Evolutionary conservation across 2,113 vertebrate genomes (phyloP).

Genomic region (Bungarus multicinctus): DNA sequence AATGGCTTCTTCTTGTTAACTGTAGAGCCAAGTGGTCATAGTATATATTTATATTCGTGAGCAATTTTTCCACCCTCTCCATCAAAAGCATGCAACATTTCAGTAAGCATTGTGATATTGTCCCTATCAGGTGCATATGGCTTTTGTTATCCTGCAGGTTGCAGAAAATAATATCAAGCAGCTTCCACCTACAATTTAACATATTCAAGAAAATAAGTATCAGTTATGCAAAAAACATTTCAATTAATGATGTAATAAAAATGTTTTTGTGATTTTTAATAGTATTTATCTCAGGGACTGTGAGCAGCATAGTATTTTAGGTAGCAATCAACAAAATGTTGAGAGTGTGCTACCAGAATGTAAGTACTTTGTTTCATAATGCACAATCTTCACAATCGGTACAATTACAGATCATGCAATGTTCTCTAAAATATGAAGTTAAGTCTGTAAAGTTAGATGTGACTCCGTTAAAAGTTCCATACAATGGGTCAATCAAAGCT

Average conservation of each 20-base stretch:
- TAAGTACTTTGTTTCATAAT: not conserved
- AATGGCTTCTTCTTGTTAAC: slow-evolving; percentile 8
- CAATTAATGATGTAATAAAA: not conserved
- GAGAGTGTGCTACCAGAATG: not conserved
- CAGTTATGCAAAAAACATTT: not conserved
- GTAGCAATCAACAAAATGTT: not conserved
- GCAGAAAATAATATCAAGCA: slow-evolving; percentile 18
- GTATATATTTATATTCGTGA: not conserved
- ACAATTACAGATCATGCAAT: not conserved
- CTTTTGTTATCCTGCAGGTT: slow-evolving; percentile 15
- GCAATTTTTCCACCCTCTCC: slow-evolving; percentile 42
- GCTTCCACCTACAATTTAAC: not conserved
- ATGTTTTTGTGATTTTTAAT: not conserved
- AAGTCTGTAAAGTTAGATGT: not conserved
- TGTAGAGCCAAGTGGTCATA: slow-evolving; percentile 6
- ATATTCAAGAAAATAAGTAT: not conserved
- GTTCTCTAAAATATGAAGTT: not conserved
- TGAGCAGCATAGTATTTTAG: not conserved
- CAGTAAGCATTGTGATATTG: not conserved
- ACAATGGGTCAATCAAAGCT: not conserved
- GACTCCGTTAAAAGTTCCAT: not conserved
- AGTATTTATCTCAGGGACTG: not conserved
- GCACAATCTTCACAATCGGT: not conserved
- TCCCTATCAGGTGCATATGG: not conserved
- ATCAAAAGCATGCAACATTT: slow-evolving; percentile 14